Evolutionary conservation across 2,888 invertebrate species (phyloP), one percentile per base, ranked within the genome.

Genomic region (Drosophila crucigera): DNA sequence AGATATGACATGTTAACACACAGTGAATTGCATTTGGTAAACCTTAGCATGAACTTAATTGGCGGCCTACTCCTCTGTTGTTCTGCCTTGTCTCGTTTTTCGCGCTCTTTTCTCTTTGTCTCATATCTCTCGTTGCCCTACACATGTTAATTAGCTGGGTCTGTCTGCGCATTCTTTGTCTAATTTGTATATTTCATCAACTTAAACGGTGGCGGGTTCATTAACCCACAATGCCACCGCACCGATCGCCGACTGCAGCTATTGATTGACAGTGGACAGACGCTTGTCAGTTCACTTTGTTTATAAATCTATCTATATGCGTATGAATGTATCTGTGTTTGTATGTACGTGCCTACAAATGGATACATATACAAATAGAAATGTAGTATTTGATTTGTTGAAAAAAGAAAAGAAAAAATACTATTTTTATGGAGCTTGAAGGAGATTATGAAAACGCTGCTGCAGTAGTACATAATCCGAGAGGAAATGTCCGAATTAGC

Each of bases 231-330:
- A 62, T 78, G 73, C 66, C 70, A 31, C 68, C 76, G 31, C 76
- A 52, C 33, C 64, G 63, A 68, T 78, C 71, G 43, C 33, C 55
- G 82, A 83, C 72, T 86, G 84, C 89, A 89, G 67, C 84, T 50
- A 89, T 84, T 85, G 84, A 85, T 85, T 89, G 84, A 89, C 84
- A 86, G 80, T 80, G 87, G 84, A 84, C 84, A 83, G 84, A 77
- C 70, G 84, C 54, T 65, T 58, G 68, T 70, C 80, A 73, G 72
- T 50, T 54, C 50, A 50, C 37, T 54, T 65, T 79, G 77, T 79
- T 77, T 79, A 76, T 53, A 66, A 62, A 60, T 10, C 31, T 60
- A 55, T 43, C 47, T 25, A 25, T 16, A 47, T 25, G 22, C 22
- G 1, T 47, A 25, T 9, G 1, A 4, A 25, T 25, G 22, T 16